Evolutionary conservation across 2,888 invertebrate species (phyloP).

Genomic region (Rhabditoides inermis): DNA sequence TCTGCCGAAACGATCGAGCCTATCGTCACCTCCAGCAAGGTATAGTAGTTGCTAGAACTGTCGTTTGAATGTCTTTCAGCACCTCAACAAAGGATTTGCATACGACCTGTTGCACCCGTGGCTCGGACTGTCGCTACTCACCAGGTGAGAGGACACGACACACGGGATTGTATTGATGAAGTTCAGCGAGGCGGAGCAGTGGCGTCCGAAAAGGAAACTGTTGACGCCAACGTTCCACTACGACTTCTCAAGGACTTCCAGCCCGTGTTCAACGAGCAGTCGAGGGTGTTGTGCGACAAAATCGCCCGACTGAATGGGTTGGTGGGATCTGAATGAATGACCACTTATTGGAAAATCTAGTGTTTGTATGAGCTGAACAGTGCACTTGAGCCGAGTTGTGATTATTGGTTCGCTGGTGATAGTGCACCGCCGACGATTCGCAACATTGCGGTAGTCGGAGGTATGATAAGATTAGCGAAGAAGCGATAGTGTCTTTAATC

Average conservation of each 20-base stretch:
- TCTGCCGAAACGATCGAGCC: constrained; percentile 35
- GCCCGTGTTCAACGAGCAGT: constrained; percentile 56
- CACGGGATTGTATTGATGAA: neutral
- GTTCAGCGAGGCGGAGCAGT: constrained; percentile 39
- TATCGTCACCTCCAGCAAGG: constrained; percentile 30
- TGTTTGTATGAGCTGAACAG: too few species aligned
- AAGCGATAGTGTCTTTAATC: too few species aligned
- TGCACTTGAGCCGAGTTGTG: too few species aligned
- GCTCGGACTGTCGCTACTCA: constrained; percentile 49
- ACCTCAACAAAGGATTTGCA: constrained; percentile 48
- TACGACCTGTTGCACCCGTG: constrained; percentile 49
- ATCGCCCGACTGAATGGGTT: too few species aligned
- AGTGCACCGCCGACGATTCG: too few species aligned
- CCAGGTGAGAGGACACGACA: constrained; percentile 15
- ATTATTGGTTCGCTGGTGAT: too few species aligned
- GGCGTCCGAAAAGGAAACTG: constrained; percentile 56
- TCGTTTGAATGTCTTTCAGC: too few species aligned
- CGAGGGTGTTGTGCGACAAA: constrained; percentile 52
- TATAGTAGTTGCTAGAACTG: too few species aligned
- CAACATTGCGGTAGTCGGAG: too few species aligned
- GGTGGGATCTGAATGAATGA: too few species aligned
- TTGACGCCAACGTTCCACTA: constrained; percentile 60
- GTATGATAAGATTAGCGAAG: too few species aligned
- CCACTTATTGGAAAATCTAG: too few species aligned
- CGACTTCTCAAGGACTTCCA: constrained; percentile 57